These are phyloP conservation scores for Euphonia xanthogaster DNA, from an alignment of 2,797 vertebrate genomes.

Conservation along the genomic window DNA sequence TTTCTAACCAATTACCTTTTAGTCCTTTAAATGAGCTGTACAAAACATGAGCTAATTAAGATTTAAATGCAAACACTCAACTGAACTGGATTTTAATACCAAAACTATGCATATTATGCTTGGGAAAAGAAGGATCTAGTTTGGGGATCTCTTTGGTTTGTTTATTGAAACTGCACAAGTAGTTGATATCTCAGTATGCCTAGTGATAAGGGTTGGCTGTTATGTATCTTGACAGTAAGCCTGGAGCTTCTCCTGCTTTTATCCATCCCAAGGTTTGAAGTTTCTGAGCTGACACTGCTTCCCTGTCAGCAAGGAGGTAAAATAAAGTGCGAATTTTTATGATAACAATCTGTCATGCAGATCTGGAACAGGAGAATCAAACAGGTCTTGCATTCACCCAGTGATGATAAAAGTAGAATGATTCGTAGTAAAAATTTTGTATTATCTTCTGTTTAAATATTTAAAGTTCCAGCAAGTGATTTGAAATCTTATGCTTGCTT, in stretches of 20 bases:
- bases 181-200: background rate
- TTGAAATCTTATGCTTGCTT: background rate
- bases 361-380: background rate
- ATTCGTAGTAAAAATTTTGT: background rate
- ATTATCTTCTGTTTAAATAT: background rate
- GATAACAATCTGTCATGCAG: background rate
- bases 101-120: background rate
- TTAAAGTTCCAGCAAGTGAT: background rate
- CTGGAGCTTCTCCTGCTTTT: background rate
- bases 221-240: background rate
- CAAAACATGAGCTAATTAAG: background rate
- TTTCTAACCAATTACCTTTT: background rate
- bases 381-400: background rate
- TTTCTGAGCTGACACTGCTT: background rate
- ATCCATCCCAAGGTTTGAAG: background rate
- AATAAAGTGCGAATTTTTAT: background rate
- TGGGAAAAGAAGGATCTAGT: background rate
- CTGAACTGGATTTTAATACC: background rate
- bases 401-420: background rate
- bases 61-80: background rate
- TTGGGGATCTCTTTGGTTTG: background rate
- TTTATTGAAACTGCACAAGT: background rate
- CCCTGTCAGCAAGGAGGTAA: background rate
- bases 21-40: background rate
- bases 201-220: background rate